phyloP scores from a whole-genome alignment of 2,113 vertebrate genomes.

The Phyllostomus discolor region DNA sequence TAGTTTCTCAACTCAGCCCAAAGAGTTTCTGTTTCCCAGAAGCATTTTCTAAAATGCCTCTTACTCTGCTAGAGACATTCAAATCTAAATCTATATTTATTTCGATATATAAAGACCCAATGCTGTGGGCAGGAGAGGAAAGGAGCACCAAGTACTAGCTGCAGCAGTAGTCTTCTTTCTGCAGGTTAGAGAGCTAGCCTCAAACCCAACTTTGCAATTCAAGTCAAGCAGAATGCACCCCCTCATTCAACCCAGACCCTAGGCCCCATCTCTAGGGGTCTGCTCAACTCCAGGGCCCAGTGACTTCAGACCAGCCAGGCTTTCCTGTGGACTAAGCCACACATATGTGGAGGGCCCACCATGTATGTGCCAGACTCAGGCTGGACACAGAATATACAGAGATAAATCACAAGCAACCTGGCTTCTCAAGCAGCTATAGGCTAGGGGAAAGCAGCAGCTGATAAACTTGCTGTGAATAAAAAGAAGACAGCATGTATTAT shows the following conservation, averaged over 20 bases:
- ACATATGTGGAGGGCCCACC: neutral
- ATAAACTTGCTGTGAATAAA: neutral
- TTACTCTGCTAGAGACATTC: neutral
- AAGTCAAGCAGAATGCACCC: neutral
- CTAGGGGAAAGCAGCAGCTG: neutral
- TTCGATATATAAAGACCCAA: neutral
- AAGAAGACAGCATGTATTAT: neutral
- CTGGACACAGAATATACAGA: neutral
- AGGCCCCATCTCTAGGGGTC: neutral
- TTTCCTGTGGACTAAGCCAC: neutral
- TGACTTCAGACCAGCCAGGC: neutral
- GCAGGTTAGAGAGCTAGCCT: neutral
- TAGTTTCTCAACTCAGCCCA: neutral
- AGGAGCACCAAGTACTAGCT: neutral
- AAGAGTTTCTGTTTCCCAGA: constrained; percentile 40
- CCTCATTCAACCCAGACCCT: neutral
- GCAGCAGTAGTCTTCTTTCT: neutral
- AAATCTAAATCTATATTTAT: neutral
- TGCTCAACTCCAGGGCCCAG: neutral
- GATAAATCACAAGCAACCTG: neutral
- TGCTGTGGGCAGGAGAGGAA: neutral
- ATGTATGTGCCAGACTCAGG: neutral
- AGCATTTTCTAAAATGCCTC: neutral
- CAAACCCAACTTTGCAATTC: neutral
- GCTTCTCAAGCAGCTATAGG: neutral